Evolutionary conservation across 2,113 vertebrate species (phyloP), one percentile per base, ranked within the genome.

Genomic region (Centropristis striata): DNA sequence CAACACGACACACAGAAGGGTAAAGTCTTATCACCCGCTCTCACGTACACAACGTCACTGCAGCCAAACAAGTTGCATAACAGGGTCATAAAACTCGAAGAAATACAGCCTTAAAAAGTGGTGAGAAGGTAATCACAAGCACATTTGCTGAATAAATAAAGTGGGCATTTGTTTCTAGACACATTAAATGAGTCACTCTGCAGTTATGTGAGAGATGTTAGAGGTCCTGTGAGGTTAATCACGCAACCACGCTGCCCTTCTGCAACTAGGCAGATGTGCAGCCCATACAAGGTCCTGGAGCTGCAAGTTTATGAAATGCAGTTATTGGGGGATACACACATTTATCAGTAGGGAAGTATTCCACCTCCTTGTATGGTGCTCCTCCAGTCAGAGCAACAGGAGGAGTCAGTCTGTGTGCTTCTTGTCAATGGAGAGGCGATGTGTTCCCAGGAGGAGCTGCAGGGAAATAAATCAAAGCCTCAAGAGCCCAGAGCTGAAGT

Each of bases 351-450:
- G 85, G 82, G 78, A 85, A 80, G 83, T 86, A 78, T 87, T 93
- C 88, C 80, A 82, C 91, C 83, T 85, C 94, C 94, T 90, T 95
- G 90, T 95, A 95, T 93, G 94, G 94, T 90, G 78, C 78, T 93
- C 76, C 78, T 80, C 75, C 72, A 75, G 67, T 65, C 66, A 27
- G 66, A 84, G 75, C 69, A 75, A 42, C 67, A 77, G 74, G 69
- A 80, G 86, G 78, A 86, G 80, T 68, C 57, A n/a, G 69, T 36
- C 66, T 69, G 80, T 44, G 82, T 86, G 83, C 37, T 88, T 86
- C 83, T 85, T 92, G 90, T 93, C 90, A 93, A 92, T 92, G 78
- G 71, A 84, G 80, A 72, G 59, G 72, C 41, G 4, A 64, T 54
- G 64, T 23, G 12, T 70, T 88, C 85, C 75, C 63, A 60, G 66